phyloP scores from a whole-genome alignment of 53 echinoderm and acorn worm species.

The Patiria pectinifera region DNA sequence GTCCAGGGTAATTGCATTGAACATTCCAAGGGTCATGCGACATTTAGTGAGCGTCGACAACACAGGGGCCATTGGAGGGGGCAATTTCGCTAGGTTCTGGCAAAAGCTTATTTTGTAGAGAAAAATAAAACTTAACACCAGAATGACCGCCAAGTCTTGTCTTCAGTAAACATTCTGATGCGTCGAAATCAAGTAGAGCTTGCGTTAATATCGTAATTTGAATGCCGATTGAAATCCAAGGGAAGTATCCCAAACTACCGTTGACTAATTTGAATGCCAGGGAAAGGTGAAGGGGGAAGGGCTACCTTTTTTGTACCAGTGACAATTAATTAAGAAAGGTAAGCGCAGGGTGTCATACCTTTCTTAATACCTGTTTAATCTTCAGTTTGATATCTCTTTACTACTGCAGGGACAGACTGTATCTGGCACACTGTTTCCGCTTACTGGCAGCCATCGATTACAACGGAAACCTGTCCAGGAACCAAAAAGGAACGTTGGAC shows the following conservation, averaged over 20 bases:
- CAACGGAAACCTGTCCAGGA: constrained; percentile 81
- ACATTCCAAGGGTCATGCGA: too few species aligned
- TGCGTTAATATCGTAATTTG: neutral
- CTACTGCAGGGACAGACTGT: constrained; percentile 73
- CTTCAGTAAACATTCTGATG: neutral
- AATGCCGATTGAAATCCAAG: neutral
- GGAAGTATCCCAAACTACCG: too few species aligned
- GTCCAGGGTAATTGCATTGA: too few species aligned
- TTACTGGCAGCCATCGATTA: constrained; percentile 88
- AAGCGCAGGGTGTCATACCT: too few species aligned
- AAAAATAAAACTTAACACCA: neutral
- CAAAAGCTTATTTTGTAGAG: neutral
- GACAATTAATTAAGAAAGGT: too few species aligned
- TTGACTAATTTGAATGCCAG: too few species aligned
- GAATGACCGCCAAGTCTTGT: neutral
- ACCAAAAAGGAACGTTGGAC: constrained; percentile 91
- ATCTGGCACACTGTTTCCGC: constrained; percentile 78
- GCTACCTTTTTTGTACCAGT: too few species aligned
- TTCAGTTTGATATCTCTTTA: neutral
- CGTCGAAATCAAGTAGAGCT: neutral
- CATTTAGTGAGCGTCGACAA: too few species aligned
- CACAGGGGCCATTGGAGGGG: too few species aligned
- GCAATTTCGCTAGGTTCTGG: too few species aligned
- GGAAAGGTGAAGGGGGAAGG: too few species aligned
- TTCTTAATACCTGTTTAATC: neutral